Evolutionary conservation across 2,888 invertebrate species (phyloP), one percentile per base, ranked within the genome.

Genomic region (Ariolimax columbianus): DNA sequence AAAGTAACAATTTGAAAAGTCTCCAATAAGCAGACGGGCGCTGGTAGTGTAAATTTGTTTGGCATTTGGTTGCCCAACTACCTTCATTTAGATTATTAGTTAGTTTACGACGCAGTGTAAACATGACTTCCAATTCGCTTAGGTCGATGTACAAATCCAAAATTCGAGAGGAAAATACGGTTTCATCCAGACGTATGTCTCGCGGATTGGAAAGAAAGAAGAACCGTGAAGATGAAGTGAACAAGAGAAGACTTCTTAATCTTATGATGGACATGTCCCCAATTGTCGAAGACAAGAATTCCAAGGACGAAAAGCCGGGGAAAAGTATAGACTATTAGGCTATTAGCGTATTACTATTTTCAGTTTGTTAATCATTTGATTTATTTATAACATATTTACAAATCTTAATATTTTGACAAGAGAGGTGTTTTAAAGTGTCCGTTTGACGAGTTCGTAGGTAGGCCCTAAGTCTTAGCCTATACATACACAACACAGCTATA

Each of bases 181-280:
- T 68, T 47, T 81, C 80, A 36, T 43, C 51, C 1, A 43, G 80
- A 36, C 68, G 80, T 19, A 81, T 14, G 17, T 81, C 80, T 19
- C 33, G 70, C 43, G 80, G 80, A 19, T 26, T 81, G 19, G 80
- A 81, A 43, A 43, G 80, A 30, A 68, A 81, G 33, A 47, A 59
- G 26, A 43, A 70, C 14, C 87, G 92, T 9, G 87, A 88, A 14
- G 89, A 89, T 40, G 86, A 87, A 80, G 55, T 89, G 9, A 88
- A 90, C 80, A 91, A 89, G 73, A 85, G 90, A 63, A 85, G 92
- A 77, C 88, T 90, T n/a, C 72, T 92, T 6, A 88, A 83, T n/a
- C 88, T 90, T 51, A 87, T 92, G 78, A 11, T 14, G 7, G 7
- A 14, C 19, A 55, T 55, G 55, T 91, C 91, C 4, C 92, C 92